Conservation (phyloP, 2,113 vertebrate genomes). For the Vicugna pacos region DNA sequence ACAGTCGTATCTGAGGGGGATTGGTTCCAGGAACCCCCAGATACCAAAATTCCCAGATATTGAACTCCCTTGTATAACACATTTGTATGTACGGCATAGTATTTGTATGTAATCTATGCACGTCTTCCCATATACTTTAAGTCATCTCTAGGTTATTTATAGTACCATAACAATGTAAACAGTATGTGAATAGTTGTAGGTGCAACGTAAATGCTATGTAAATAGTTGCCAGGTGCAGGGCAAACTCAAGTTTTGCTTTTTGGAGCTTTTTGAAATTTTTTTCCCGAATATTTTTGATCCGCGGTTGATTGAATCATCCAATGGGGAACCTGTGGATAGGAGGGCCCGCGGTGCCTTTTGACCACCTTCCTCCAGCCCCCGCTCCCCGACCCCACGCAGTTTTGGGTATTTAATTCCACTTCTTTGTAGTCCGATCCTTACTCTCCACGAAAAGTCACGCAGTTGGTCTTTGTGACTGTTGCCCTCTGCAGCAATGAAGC, state of each 20-base stretch:
- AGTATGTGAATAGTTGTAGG: background rate
- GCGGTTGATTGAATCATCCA: background rate
- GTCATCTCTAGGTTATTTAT: background rate
- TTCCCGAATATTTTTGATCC: background rate
- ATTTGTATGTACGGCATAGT: background rate
- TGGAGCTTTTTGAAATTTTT: background rate
- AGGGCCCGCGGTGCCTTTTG: background rate
- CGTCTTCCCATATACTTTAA: background rate
- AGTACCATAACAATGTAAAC: background rate
- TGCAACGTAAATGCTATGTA: background rate
- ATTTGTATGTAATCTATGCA: background rate
- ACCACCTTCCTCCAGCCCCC: background rate
- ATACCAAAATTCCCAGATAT: background rate
- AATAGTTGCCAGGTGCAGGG: background rate
- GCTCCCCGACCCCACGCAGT: background rate
- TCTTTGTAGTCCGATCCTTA: background rate
- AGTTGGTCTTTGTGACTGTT: slow-evolving; percentile 22
- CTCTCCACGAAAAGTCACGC: background rate
- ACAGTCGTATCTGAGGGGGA: background rate
- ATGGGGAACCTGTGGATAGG: background rate
- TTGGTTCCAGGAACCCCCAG: background rate
- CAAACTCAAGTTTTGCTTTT: background rate
- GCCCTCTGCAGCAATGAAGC: slow-evolving; percentile 89
- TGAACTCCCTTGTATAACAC: background rate
- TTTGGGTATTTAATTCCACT: background rate